Percentiles rank a stretch among this genome's conserved stretches.
Conservation (phyloP, 1,140 invertebrate genomes). For the Brachionus asplanchnoidis region DNA sequence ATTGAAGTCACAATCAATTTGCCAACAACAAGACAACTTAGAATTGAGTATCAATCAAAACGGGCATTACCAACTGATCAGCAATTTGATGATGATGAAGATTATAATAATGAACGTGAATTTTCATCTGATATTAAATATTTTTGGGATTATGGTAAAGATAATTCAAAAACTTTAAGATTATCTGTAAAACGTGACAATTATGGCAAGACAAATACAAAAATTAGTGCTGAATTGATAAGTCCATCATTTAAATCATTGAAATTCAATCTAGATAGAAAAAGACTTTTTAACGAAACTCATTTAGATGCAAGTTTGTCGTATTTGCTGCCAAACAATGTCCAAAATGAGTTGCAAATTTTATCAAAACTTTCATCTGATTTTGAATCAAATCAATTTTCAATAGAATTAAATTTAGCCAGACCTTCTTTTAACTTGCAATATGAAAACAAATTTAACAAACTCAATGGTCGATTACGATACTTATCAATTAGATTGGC, state of each 20-base stretch:
- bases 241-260: conserved; percentile 20
- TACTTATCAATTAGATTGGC: neutral
- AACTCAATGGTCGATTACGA: conserved; percentile 11
- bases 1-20: neutral
- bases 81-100: conserved; percentile 22
- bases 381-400: conserved; percentile 1
- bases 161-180: neutral
- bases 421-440: conserved; percentile 11
- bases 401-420: neutral
- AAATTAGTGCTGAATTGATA: neutral
- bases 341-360: neutral
- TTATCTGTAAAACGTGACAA: conserved; percentile 10
- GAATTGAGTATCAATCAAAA: conserved; percentile 1
- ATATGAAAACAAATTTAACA: conserved; percentile 38
- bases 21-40: conserved; percentile 6
- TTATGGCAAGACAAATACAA: neutral
- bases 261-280: conserved; percentile 13
- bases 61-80: neutral
- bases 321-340: neutral
- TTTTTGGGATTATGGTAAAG: neutral
- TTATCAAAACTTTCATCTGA: neutral
- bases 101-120: conserved; percentile 16
- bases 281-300: conserved; percentile 4
- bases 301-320: neutral
- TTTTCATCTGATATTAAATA: neutral